Base-by-base conservation (phyloP, 2,888 invertebrate species). In the Pristionchus entomophagus region DNA sequence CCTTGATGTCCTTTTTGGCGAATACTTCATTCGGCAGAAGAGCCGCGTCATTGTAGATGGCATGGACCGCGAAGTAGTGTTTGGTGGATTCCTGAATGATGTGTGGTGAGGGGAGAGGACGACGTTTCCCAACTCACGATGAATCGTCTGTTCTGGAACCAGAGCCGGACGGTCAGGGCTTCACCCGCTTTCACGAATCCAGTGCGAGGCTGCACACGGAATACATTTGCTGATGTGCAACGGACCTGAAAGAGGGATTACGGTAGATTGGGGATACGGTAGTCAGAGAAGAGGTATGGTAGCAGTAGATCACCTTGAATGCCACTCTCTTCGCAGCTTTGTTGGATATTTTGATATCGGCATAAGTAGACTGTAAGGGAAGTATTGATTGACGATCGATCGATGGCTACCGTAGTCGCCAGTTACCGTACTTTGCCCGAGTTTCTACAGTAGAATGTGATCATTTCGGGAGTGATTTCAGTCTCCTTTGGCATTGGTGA, bases 81-180 rank as follows among this genome's bases (percentile, higher is more conserved):
- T 78, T 78, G 29, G 78, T 49, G 29, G 78, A 78, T 49, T 78
- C 78, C 78, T 78, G 78, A 45, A 22, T 45, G 78, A 29, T 45
- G 78, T 5, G 29, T 1, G 78, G 59, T 59, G 59, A 8, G 6
- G 22, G 6, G 19, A 32, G n/a, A 26, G 6, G 26, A n/a, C 26
- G 26, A 26, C 65, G 35, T 12, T 29, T 35, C 35, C 32, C 1
- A 29, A 78, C 78, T 78, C 78, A 78, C 78, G 51, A 78, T 51
- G 78, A 78, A 78, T 78, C 78, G n/a, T 49, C 78, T 45, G 32
- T 78, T 78, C 78, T 78, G 78, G 78, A 78, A 78, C 78, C 78
- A 78, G 26, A 78, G 26, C 3, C 78, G 78, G 29, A 78, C 51
- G 78, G 26, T 29, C 8, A 78, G 45, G 14, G 45, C 35, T 14